Evolutionary conservation across 1,140 invertebrate species (phyloP), one percentile per base, ranked within the genome.

Genomic region (Neodiprion pinetum): DNA sequence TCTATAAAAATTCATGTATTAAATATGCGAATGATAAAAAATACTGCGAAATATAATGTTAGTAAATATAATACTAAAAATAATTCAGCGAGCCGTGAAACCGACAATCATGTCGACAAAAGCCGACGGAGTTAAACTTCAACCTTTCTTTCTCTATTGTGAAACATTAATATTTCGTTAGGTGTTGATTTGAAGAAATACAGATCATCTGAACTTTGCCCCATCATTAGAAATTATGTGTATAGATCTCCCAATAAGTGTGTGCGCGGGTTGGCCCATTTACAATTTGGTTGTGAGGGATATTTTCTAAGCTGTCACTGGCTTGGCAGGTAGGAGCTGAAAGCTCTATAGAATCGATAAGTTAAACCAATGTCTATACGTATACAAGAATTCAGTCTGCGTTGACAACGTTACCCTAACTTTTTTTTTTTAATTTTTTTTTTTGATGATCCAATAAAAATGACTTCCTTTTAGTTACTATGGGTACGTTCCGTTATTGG

Each of bases 231-330:
- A 9, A 61, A 9, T 61, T 17, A 17, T 61, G 5, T 40, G 28
- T 5, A 61, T 61, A 61, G 53, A 61, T 61, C 53, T 61, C 53
- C 53, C 11, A 61, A 61, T 12, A 7, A 61, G 9, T 61, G 53
- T 61, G 53, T 61, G 53, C 53, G 53, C 53, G 53, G 53, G 53
- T 14, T 61, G n/a, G 53, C 53, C 53, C 53, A 61, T 61, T 14
- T 61, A 61, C 53, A 61, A 61, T 61, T 61, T 61, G 53, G 53
- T 61, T 61, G 53, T 61, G 53, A 61, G 53, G 53, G 53, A 61
- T 61, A 61, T 61, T 61, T 61, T 61, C 4, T 61, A 61, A 61
- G 53, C 53, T 61, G 53, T 61, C 53, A 61, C 53, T 61, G 53
- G 53, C 53, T 61, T 61, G n/a, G 28, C 28, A 5, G 28, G 28